These are phyloP conservation scores for Diadegma fenestrale DNA, from an alignment of 2,888 invertebrate genomes.

Conservation along the genomic window DNA sequence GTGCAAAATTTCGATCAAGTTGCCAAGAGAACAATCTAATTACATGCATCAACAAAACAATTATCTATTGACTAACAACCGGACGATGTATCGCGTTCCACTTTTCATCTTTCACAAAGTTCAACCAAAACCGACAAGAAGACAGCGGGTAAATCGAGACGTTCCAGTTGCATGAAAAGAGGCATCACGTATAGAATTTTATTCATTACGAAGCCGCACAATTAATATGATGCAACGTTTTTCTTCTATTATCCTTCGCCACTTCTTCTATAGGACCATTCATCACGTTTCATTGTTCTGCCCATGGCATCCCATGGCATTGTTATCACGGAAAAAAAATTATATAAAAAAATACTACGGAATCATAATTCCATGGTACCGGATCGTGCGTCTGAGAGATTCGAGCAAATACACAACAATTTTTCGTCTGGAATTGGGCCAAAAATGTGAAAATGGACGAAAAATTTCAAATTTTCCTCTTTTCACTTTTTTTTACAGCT, in stretches of 20 bases:
- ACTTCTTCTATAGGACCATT: constrained; percentile 15
- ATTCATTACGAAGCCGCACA: constrained; percentile 51
- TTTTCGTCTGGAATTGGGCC: too few species aligned
- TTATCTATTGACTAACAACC: constrained; percentile 46
- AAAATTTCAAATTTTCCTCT: too few species aligned
- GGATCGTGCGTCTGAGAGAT: too few species aligned
- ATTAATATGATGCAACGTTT: constrained; percentile 20
- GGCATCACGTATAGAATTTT: constrained; percentile 42
- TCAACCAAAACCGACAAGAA: constrained; percentile 2
- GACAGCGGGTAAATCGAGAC: neutral
- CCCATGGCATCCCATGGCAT: constrained; percentile 45
- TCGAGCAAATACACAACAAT: too few species aligned
- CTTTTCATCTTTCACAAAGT: constrained; percentile 18
- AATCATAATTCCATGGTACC: neutral
- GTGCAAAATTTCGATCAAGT: constrained; percentile 45
- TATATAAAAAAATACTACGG: too few species aligned
- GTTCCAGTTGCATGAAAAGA: neutral
- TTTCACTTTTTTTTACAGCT: too few species aligned
- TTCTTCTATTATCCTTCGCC: neutral
- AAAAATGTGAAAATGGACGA: too few species aligned
- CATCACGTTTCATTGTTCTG: constrained; percentile 52
- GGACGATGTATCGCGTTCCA: constrained; percentile 41
- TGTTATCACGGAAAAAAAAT: constrained; percentile 53
- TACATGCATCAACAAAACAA: constrained; percentile 15
- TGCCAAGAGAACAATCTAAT: constrained; percentile 50